A percentile compares a stretch with the other conserved stretches of the same genome.
Evolutionary conservation across 2,113 vertebrate species (phyloP).

Genomic region (Aplodontia rufa): DNA sequence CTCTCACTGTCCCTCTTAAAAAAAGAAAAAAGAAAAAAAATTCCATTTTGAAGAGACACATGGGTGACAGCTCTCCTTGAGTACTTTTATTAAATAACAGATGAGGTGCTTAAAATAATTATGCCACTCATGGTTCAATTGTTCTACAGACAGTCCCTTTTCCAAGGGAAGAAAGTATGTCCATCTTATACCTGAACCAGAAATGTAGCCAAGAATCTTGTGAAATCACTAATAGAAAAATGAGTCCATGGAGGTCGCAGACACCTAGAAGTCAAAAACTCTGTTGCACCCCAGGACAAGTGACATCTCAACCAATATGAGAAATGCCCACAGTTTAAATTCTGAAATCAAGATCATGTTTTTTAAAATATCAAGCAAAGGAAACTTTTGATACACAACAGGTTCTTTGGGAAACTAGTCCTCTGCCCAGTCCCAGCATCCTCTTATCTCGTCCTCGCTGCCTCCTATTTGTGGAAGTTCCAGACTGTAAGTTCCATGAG

Average conservation of each 20-base stretch:
- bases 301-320: background rate
- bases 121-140: background rate
- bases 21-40: too few relatives aligned
- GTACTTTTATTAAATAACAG: conserved; percentile 47
- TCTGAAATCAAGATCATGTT: background rate
- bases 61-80: background rate
- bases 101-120: conserved; percentile 17
- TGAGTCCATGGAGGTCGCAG: background rate
- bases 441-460: background rate
- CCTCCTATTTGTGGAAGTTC: background rate
- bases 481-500: background rate
- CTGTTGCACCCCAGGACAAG: background rate
- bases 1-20: too few relatives aligned
- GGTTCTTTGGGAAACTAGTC: background rate
- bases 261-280: background rate
- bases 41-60: background rate
- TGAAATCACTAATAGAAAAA: conserved; percentile 18
- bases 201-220: background rate
- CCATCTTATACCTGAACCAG: background rate
- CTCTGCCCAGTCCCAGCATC: rapidly evolving
- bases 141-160: background rate
- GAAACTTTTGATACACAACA: background rate
- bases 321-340: conserved; percentile 2
- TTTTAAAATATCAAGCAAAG: background rate
- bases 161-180: conserved; percentile 14